These are phyloP conservation scores for Caenorhabditis sinica DNA, from an alignment of 2,888 invertebrate genomes.

Conservation along the genomic window DNA sequence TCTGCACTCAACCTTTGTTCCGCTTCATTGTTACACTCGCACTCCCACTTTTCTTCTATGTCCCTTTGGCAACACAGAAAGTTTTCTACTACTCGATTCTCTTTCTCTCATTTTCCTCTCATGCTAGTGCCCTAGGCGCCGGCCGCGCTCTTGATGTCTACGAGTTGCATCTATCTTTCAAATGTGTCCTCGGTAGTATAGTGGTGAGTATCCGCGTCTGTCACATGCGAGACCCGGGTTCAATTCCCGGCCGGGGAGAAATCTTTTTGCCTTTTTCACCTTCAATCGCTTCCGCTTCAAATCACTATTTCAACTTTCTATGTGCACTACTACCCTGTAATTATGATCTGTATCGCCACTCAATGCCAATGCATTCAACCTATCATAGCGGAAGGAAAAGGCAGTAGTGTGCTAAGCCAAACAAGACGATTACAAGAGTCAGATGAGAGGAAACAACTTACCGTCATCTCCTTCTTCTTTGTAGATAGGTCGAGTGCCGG, in stretches of 20 bases:
- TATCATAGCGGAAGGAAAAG: not conserved
- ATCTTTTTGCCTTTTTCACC: slow-evolving; percentile 47
- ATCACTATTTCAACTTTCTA: slow-evolving; percentile 22
- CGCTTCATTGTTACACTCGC: slow-evolving; percentile 2
- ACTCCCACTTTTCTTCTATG: not conserved
- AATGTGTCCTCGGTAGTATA: slow-evolving; percentile 73
- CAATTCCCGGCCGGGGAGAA: slow-evolving; percentile 77
- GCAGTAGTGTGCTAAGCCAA: slow-evolving; percentile 37
- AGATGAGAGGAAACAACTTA: slow-evolving; percentile 32
- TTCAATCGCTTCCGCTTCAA: slow-evolving; percentile 49
- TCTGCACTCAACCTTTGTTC: not conserved
- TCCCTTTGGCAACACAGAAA: slow-evolving; percentile 1
- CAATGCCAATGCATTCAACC: slow-evolving; percentile 21
- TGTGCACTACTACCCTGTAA: slow-evolving; percentile 50
- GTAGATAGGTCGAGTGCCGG: slow-evolving; percentile 49
- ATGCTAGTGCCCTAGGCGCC: not conserved
- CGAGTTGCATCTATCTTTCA: not conserved
- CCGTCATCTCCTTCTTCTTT: slow-evolving; percentile 40
- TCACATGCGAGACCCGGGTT: slow-evolving; percentile 77
- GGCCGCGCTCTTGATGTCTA: slow-evolving; percentile 18
- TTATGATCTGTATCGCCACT: slow-evolving; percentile 48
- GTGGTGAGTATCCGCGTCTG: slow-evolving; percentile 77
- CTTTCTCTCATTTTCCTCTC: not conserved
- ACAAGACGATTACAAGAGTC: slow-evolving; percentile 59
- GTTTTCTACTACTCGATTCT: not conserved